Percentiles rank a stretch among this genome's conserved stretches.
These are phyloP conservation scores for Rallus limicola DNA, from an alignment of 2,113 vertebrate species.

Conservation along the genomic window DNA sequence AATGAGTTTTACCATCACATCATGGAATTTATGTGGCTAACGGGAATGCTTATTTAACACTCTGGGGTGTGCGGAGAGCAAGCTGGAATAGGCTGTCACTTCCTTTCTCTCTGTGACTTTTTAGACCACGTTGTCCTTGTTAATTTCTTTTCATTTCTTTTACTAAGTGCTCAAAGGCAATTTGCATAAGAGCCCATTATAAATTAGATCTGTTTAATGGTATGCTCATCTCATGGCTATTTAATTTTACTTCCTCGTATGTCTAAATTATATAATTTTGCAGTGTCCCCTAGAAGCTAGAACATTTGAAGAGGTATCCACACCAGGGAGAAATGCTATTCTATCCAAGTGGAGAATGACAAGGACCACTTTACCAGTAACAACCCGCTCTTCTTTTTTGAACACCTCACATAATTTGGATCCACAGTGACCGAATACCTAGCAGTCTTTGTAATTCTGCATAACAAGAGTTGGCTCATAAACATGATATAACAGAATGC, in stretches of 20 bases:
- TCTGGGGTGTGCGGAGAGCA: not conserved
- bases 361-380: not conserved
- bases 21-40: not conserved
- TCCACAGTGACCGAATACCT: not conserved
- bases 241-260: constrained; percentile 41
- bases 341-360: not conserved
- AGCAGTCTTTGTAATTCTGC: not conserved
- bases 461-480: constrained; percentile 29
- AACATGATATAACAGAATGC: not conserved
- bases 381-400: not conserved
- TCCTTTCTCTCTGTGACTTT: not conserved
- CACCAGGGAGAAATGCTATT: not conserved
- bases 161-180: constrained; percentile 59
- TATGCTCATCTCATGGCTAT: constrained; percentile 56
- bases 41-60: constrained; percentile 21
- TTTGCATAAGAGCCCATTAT: constrained; percentile 61
- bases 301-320: not conserved
- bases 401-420: not conserved
- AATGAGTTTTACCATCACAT: not conserved
- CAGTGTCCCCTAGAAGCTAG: constrained; percentile 31
- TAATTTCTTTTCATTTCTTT: constrained; percentile 62
- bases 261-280: constrained; percentile 51
- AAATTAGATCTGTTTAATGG: constrained; percentile 57
- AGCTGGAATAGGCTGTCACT: not conserved
- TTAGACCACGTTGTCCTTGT: constrained; percentile 25